Conservation (phyloP, 2,888 invertebrate genomes). For the Dynastes maya region DNA sequence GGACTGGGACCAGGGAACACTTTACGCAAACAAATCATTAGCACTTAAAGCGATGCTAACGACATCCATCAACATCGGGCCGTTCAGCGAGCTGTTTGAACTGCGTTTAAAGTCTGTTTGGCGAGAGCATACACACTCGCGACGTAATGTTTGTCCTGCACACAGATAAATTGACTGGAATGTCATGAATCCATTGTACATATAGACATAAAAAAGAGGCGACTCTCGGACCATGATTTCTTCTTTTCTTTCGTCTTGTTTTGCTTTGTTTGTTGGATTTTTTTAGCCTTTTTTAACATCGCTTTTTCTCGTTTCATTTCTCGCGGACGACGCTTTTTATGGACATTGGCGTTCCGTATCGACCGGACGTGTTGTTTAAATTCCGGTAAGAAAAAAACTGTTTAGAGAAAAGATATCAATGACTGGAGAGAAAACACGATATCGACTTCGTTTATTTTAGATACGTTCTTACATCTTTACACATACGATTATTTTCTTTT, state of each 20-base stretch:
- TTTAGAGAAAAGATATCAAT: constrained; percentile 39
- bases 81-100: constrained; percentile 45
- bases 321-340: constrained; percentile 9
- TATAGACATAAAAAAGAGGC: constrained; percentile 48
- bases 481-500: too few species aligned
- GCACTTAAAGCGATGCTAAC: constrained; percentile 51
- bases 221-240: constrained; percentile 33
- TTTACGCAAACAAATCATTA: constrained; percentile 51
- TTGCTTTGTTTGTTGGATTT: neutral
- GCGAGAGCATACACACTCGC: constrained; percentile 41
- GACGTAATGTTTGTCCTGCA: constrained; percentile 36
- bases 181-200: constrained; percentile 48
- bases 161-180: constrained; percentile 50
- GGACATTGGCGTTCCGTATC: constrained; percentile 8
- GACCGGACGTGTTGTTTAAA: constrained; percentile 38
- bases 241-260: constrained; percentile 26
- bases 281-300: neutral
- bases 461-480: neutral
- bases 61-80: constrained; percentile 45
- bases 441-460: constrained; percentile 3
- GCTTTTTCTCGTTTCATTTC: constrained; percentile 15
- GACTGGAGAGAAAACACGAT: constrained; percentile 22
- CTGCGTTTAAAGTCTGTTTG: constrained; percentile 48
- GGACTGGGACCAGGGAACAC: constrained; percentile 18
- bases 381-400: constrained; percentile 33